Percentiles rank a stretch among this genome's conserved stretches.
Conservation (phyloP, 2,888 invertebrate genomes). For the Hymenopus coronatus region DNA sequence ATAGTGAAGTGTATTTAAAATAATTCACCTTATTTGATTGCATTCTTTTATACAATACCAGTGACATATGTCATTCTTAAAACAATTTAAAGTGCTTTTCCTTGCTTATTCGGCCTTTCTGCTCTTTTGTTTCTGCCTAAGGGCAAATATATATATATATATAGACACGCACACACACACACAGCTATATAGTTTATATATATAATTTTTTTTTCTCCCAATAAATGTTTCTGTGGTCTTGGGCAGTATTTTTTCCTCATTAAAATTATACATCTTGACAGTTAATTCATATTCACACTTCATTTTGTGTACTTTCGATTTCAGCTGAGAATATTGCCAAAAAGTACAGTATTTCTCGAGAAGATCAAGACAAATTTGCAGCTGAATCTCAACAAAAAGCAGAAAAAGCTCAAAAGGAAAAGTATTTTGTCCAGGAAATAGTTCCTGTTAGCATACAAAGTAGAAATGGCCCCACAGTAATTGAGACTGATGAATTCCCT, state of each 20-base stretch:
- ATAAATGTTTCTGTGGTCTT: not conserved
- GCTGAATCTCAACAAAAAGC: slow-evolving; percentile 64
- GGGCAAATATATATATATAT: too few relatives aligned
- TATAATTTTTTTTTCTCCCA: not conserved
- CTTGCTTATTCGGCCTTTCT: not conserved
- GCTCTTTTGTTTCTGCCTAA: not conserved
- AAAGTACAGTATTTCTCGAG: slow-evolving; percentile 60
- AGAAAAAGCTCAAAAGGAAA: slow-evolving; percentile 58
- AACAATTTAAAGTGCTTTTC: not conserved
- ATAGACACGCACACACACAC: too few relatives aligned
- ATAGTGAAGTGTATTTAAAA: not conserved
- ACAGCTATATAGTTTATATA: too few relatives aligned
- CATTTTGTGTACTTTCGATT: slow-evolving; percentile 28
- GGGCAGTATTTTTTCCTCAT: not conserved
- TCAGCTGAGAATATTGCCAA: slow-evolving; percentile 74
- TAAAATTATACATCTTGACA: not conserved
- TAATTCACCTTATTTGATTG: not conserved
- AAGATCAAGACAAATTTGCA: slow-evolving; percentile 70
- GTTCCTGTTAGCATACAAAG: slow-evolving; percentile 58
- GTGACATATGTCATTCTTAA: not conserved
- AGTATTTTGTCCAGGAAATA: slow-evolving; percentile 69
- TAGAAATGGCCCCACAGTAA: slow-evolving; percentile 48
- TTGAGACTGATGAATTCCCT: slow-evolving; percentile 68
- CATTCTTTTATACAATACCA: not conserved
- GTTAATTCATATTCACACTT: not conserved